Evolutionary conservation across 2,113 vertebrate genomes (phyloP), one percentile per base, ranked within the genome.

Genomic region (Syngnathoides biaculeatus): DNA sequence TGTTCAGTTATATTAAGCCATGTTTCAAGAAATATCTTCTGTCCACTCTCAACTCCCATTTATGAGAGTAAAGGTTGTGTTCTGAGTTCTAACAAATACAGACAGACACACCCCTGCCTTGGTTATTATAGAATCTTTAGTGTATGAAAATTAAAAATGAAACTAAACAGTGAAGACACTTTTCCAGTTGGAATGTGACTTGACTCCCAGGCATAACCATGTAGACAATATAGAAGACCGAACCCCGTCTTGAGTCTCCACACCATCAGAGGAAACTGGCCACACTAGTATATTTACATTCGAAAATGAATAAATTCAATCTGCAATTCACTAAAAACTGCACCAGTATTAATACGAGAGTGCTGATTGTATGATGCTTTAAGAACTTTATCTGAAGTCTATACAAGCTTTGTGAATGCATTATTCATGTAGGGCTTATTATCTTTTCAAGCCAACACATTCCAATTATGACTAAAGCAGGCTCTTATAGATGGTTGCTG

Each of bases 111-210:
- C 30, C 19, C 38, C 42, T 43, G 60, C 60, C 66, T 64, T 20
- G 71, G 61, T 73, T 83, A 65, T 80, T 69, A 45, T 52, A 68
- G 67, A 82, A 73, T 67, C 85, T 75, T 72, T 80, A 79, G 76
- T 38, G 45, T 47, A 8, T 69, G 63, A 76, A 79, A 57, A 58
- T 40, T 0, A 53, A 71, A 71, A 61, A 38, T 69, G 62, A 80
- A 85, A 84, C 79, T 64, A 75, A 55, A 77, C 73, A 64, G 64
- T 79, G 72, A 81, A 72, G 52, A 79, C 62, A 12, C 61, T 69
- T 65, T 57, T 79, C 74, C 76, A 63, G 60, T 56, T 45, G 39
- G 12, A 85, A 20, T 69, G 39, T 55, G 17, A 59, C 59, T 72
- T 79, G 78, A 79, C 61, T 43, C n/a, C 39, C 22, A 62, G 39